A percentile compares a stretch with the other conserved stretches of the same genome.
These are phyloP conservation scores for Chironomus riparius DNA, from an alignment of 2,888 invertebrate species.

Conservation along the genomic window DNA sequence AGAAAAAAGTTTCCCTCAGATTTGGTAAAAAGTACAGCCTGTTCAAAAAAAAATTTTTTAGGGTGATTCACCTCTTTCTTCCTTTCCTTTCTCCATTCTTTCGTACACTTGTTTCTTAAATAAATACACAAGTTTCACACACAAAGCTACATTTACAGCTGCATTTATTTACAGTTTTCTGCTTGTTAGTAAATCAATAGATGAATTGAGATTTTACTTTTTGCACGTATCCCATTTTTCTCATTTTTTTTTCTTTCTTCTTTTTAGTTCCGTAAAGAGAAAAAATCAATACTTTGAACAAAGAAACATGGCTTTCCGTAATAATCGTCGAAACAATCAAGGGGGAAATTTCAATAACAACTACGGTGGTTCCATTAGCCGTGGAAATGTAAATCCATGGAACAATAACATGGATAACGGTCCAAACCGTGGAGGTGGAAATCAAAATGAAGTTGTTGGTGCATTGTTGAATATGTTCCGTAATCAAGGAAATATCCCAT, in stretches of 20 bases:
- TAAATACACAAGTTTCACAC: too few species aligned
- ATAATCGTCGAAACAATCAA: conserved; percentile 20
- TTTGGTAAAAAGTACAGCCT: conserved; percentile 13
- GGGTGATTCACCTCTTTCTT: conserved; percentile 10
- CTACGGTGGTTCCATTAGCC: conserved; percentile 29
- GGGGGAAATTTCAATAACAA: conserved; percentile 38
- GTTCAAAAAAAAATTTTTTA: not conserved
- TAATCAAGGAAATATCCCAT: not conserved
- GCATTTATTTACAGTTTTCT: not conserved
- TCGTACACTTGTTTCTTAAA: not conserved
- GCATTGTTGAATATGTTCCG: not conserved
- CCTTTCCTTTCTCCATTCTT: not conserved
- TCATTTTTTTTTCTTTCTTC: not conserved
- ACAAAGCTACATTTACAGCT: not conserved
- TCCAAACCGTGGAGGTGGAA: not conserved
- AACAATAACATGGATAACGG: conserved; percentile 2
- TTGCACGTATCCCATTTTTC: not conserved
- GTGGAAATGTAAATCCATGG: conserved; percentile 26
- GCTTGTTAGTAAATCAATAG: not conserved
- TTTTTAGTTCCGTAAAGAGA: not conserved
- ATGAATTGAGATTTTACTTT: not conserved
- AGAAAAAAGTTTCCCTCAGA: too few species aligned
- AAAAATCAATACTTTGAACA: not conserved
- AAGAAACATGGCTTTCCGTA: conserved; percentile 27
- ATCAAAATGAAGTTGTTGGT: not conserved